Conservation (phyloP, 2,888 invertebrate species). For the Drosophila kanekoi region DNA sequence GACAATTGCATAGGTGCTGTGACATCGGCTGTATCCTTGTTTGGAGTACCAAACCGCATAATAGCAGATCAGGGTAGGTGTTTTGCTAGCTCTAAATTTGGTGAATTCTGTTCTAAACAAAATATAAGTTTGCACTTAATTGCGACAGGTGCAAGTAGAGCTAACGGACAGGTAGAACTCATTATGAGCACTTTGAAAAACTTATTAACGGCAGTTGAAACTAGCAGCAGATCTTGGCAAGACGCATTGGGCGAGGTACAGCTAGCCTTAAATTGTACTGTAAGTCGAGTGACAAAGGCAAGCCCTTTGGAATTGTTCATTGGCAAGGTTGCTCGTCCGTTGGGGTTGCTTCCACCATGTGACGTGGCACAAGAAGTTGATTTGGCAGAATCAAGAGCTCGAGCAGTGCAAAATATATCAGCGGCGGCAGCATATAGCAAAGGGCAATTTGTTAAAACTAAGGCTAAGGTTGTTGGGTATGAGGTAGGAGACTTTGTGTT, state of each 20-base stretch:
- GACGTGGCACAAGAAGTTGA: not conserved
- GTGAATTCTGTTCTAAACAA: not conserved
- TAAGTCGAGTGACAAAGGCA: not conserved
- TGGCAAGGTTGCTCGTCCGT: not conserved
- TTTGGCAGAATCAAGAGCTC: not conserved
- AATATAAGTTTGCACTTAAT: not conserved
- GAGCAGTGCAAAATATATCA: constrained; percentile 1
- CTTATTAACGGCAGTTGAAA: too few species aligned
- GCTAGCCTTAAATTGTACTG: not conserved
- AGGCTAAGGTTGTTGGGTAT: too few species aligned
- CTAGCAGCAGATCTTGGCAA: too few species aligned
- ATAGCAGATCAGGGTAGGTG: too few species aligned
- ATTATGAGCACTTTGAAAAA: too few species aligned
- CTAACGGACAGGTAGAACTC: not conserved
- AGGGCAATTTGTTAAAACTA: not conserved
- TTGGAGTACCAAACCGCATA: too few species aligned
- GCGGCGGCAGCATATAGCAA: not conserved
- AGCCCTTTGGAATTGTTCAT: not conserved
- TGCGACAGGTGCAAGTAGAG: not conserved
- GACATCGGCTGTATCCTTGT: not conserved
- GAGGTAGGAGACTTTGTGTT: too few species aligned
- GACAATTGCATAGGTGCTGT: not conserved
- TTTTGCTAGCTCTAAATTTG: not conserved
- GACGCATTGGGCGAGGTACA: too few species aligned
- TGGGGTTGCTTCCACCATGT: not conserved